Base-by-base conservation (phyloP, 2,888 invertebrate genomes). In the Microctonus aethiopoides region DNA sequence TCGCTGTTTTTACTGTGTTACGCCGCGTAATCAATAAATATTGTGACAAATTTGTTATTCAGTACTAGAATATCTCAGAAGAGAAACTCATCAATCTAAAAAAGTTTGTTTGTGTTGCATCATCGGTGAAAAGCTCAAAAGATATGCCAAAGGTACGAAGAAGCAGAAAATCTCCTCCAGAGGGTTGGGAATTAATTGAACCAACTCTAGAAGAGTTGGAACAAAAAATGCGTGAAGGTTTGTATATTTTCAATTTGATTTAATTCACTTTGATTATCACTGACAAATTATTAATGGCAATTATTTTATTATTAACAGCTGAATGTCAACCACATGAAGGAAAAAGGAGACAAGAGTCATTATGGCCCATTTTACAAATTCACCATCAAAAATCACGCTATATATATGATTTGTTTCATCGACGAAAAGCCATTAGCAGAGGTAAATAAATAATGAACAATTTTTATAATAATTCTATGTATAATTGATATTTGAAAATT, bases 271-370 rank as follows among this genome's bases (percentile, higher is more conserved):
- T 13, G 1, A 32, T 26, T 68, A 16, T 20, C 51, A 41, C 61
- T 41, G n/a, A n/a, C n/a, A n/a, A n/a, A n/a, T n/a, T n/a, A n/a
- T n/a, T n/a, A n/a, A 26, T 41, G 61, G 62, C 70, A 56, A 7
- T 16, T 65, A 63, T 59, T 46, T 62, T 65, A 24, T 72, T n/a
- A 60, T 66, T 71, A 72, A 41, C 57, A 98, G 99, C 98, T 75
- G 99, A 99, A 90, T 98, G 97, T 0, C 99, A 99, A 82, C 96
- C 99, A 0, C 99, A 99, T 85, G 99, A 99, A 89, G 99, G 99
- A 0, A 99, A 99, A 88, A 91, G 99, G 60, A 98, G 97, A 83
- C 98, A 98, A 70, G 99, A 99, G 89, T 95, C 97, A 0, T 87
- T 99, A 16, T 99, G 99, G 99, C 99, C 99, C 0, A 98, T 99